phyloP scores from a whole-genome alignment of 2,888 invertebrate genomes.

The Sussaba pulchella region DNA sequence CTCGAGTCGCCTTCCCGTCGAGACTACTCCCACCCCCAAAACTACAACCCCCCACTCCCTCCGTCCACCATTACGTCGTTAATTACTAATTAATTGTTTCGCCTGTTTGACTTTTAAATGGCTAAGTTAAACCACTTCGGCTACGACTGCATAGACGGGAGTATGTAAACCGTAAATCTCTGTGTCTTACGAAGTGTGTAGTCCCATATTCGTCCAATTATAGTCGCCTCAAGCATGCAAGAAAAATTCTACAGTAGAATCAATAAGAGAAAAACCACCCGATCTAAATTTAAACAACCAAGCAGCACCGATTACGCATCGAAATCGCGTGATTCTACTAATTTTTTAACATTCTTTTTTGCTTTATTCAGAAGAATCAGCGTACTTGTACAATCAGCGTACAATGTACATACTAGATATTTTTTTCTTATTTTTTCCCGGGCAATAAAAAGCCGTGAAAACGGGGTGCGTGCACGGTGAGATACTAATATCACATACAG shows the following conservation, averaged over 20 bases:
- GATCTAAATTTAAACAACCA: too few species aligned
- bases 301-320: too few species aligned
- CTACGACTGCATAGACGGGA: slow-evolving; percentile 28
- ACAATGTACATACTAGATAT: too few species aligned
- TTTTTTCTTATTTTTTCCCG: slow-evolving; percentile 44
- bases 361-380: too few species aligned
- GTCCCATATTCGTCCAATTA: too few species aligned
- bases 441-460: slow-evolving; percentile 78
- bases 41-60: slow-evolving; percentile 12
- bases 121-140: slow-evolving; percentile 80
- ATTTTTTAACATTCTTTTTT: too few species aligned
- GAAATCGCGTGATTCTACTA: too few species aligned
- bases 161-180: slow-evolving; percentile 50
- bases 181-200: too few species aligned
- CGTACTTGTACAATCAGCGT: too few species aligned
- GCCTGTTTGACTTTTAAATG: slow-evolving; percentile 82
- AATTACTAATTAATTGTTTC: slow-evolving; percentile 84
- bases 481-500: slow-evolving; percentile 63
- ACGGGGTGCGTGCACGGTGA: slow-evolving; percentile 68
- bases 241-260: not conserved
- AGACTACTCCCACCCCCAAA: slow-evolving; percentile 14
- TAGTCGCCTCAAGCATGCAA: not conserved
- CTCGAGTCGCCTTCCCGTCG: slow-evolving; percentile 50
- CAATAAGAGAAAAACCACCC: too few species aligned
- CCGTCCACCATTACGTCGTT: slow-evolving; percentile 71